phyloP scores from a whole-genome alignment of 2,888 invertebrate genomes.

The Plebejus melissa region DNA sequence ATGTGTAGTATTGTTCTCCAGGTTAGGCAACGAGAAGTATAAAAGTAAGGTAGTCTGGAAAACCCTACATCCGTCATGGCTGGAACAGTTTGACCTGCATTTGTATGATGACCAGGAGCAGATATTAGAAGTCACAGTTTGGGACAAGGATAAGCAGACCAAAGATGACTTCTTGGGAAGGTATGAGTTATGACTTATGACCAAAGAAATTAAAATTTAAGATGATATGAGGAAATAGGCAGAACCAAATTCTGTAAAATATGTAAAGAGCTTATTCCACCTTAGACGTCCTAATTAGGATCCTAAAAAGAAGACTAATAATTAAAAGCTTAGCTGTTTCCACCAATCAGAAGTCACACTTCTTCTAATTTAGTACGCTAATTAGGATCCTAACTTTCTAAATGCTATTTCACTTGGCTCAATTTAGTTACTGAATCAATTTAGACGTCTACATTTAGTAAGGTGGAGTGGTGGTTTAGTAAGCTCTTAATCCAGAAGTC shows the following conservation, averaged over 20 bases:
- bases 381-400: too few relatives aligned
- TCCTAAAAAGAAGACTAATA: too few relatives aligned
- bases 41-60: slow-evolving; percentile 95
- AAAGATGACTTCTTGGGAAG: slow-evolving; percentile 93
- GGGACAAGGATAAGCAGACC: slow-evolving; percentile 91
- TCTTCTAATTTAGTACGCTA: too few relatives aligned
- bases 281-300: too few relatives aligned
- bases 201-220: neutral
- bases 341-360: too few relatives aligned
- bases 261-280: too few relatives aligned
- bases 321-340: too few relatives aligned
- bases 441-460: too few relatives aligned
- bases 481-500: neutral
- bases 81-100: slow-evolving; percentile 98
- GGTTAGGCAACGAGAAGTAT: slow-evolving; percentile 97
- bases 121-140: slow-evolving; percentile 93
- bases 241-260: neutral
- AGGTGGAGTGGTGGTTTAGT: too few relatives aligned
- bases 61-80: slow-evolving; percentile 92
- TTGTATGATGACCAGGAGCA: slow-evolving; percentile 96
- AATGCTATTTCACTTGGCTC: too few relatives aligned
- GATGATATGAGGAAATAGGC: too few relatives aligned
- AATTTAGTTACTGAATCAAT: too few relatives aligned
- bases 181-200: slow-evolving; percentile 46
- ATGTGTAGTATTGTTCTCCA: slow-evolving; percentile 48